Evolutionary conservation across 1,140 invertebrate genomes (phyloP).

Genomic region (Nasonia longicornis): DNA sequence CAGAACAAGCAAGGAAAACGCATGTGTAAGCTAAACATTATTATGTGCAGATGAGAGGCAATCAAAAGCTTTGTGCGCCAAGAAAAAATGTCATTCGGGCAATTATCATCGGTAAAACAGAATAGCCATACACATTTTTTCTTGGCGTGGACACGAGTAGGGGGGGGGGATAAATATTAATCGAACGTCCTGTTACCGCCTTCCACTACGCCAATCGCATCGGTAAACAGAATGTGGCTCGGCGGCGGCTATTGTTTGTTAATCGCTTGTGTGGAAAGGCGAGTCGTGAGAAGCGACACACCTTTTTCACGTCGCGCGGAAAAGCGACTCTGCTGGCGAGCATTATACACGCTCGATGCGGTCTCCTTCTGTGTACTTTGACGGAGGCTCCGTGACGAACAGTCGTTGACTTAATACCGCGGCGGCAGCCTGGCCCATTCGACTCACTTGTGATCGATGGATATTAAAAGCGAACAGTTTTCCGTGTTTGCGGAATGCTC

Average conservation of each 20-base stretch:
- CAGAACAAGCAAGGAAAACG: conserved; percentile 67
- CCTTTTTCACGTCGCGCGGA: conserved; percentile 16
- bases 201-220: conserved; percentile 24
- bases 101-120: no score
- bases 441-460: conserved; percentile 5
- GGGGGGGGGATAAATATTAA: conserved; percentile 33
- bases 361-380: background rate
- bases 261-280: conserved; percentile 40
- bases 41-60: conserved; percentile 59
- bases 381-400: conserved; percentile 26
- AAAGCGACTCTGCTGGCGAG: background rate
- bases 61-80: conserved; percentile 53
- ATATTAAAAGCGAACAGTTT: background rate
- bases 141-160: background rate
- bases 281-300: conserved; percentile 39
- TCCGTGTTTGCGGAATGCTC: background rate
- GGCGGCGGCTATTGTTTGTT: conserved; percentile 40
- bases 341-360: background rate
- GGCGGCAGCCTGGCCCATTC: conserved; percentile 8
- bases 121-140: background rate
- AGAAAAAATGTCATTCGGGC: conserved; percentile 14
- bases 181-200: conserved; percentile 31
- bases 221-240: conserved; percentile 5
- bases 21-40: conserved; percentile 65
- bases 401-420: conserved; percentile 9